Base-by-base conservation (phyloP, 2,888 invertebrate genomes). In the Philereme transversata region DNA sequence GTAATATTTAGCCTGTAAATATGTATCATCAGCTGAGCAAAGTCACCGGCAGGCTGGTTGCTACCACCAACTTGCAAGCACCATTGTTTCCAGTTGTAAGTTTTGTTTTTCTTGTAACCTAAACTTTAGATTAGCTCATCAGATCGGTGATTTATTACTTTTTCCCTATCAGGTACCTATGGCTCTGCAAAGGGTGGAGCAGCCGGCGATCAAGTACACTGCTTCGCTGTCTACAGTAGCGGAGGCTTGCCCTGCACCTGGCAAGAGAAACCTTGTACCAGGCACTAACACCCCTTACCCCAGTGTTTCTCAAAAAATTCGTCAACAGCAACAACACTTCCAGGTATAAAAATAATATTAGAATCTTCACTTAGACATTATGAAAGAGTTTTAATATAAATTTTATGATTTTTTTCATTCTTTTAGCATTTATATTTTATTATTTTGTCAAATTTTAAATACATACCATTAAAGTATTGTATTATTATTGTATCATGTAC, bases 1-100 rank as follows among this genome's bases (percentile, higher is more conserved):
- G 65, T 62, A 63, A 67, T 44, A 46, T 33, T 60, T 52, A 66
- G 53, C 65, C 60, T 52, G 44, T 43, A 59, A 87, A 83, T 77
- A 93, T 93, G 92, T 93, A 89, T 75, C 88, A 92, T 71, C 91
- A 92, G 81, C 77, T 91, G 44, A 84, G 85, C 81, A 87, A 77
- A 84, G 68, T 86, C 51, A 84, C 90, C 54, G 93, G 92, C 65
- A 86, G 92, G 77, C 80, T 92, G 61, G 81, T 90, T 8, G 79
- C 87, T 61, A 80, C 92, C 52, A 75, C 84, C 40, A 77, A 88
- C 69, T 72, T 92, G 63, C 93, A 92, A 72, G 81, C 77, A 52
- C 92, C 92, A 73, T 84, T 93, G 45, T 90, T 85, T 70, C 92
- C 92, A 47, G 79, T 92, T 81, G 92, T 92, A 84, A 82, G 89